Evolutionary conservation across 1,140 invertebrate genomes (phyloP), one percentile per base, ranked within the genome.

Genomic region (Drosophila fuyamai): DNA sequence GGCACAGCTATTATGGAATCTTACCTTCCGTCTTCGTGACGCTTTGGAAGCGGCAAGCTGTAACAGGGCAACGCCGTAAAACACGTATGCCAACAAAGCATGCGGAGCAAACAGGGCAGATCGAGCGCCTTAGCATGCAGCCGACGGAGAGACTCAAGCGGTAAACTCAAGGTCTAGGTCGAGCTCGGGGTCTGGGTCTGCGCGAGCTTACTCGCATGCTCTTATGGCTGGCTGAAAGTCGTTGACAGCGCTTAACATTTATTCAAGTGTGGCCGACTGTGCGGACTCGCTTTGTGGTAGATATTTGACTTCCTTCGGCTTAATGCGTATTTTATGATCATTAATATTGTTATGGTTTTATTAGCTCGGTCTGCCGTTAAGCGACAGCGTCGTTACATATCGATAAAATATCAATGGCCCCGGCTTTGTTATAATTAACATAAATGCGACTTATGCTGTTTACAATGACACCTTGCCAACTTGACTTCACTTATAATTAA

Each of bases 141-240:
- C 55, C 55, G 13, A 35, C 46, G 18, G 56, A 32, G 23, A 41
- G 9, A 68, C 48, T 38, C 27, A 36, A 44, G 23, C 40, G n/a
- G 23, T 36, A 43, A 40, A 56, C 43, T 74, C 83, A 88, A 88
- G 83, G 83, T 88, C 83, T 88, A 88, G 83, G 83, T 88, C 79
- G 79, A 51, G 70, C 55, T 53, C 51, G 47, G 48, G 63, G 29
- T 32, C 29, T 32, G 2, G 29, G 63, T 40, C 74, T 73, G 53
- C 43, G 14, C 54, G 41, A 65, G 55, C 35, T 60, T 46, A 70
- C 18, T 29, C 32, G 36, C 51, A 29, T 46, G 75, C 35, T 36
- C 32, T 23, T 47, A 41, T 55, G 35, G 36, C 16, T 44, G 61
- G 13, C 55, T 43, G 43, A 51, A 44, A 85, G 81, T 80, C 78